Percentiles rank a stretch among this genome's conserved stretches.
phyloP scores from a whole-genome alignment of 2,797 vertebrate genomes.

The Sciaenops ocellatus region DNA sequence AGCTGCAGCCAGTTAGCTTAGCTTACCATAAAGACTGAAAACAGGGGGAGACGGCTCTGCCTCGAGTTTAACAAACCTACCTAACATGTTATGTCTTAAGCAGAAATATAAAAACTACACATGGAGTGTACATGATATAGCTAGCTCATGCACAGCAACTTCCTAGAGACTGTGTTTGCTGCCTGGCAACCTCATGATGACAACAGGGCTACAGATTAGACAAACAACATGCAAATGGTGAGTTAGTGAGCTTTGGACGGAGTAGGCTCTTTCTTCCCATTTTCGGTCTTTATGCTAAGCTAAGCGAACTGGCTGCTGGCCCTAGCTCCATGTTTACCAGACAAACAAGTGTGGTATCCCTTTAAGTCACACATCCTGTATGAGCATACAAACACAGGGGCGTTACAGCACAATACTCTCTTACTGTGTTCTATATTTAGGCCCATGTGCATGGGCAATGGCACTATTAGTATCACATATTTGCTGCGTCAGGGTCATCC shows the following conservation, averaged over 20 bases:
- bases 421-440: not conserved
- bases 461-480: constrained; percentile 16
- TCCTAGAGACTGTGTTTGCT: not conserved
- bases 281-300: not conserved
- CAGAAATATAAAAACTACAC: not conserved
- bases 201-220: not conserved
- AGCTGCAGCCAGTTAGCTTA: not conserved
- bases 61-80: not conserved
- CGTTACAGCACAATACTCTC: not conserved
- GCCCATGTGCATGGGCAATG: not conserved
- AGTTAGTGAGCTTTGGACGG: not conserved
- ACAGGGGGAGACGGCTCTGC: not conserved
- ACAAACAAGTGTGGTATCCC: not conserved
- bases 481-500: constrained; percentile 28
- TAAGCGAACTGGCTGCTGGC: not conserved
- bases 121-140: no score
- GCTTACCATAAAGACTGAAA: not conserved
- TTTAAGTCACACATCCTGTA: no score
- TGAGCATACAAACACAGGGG: not conserved
- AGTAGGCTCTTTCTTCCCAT: not conserved
- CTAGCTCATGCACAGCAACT: not conserved
- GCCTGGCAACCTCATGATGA: no score
- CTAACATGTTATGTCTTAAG: not conserved
- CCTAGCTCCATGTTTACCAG: not conserved
- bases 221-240: not conserved